phyloP scores from a whole-genome alignment of 1,140 invertebrate genomes.

The Drosophila parvula region DNA sequence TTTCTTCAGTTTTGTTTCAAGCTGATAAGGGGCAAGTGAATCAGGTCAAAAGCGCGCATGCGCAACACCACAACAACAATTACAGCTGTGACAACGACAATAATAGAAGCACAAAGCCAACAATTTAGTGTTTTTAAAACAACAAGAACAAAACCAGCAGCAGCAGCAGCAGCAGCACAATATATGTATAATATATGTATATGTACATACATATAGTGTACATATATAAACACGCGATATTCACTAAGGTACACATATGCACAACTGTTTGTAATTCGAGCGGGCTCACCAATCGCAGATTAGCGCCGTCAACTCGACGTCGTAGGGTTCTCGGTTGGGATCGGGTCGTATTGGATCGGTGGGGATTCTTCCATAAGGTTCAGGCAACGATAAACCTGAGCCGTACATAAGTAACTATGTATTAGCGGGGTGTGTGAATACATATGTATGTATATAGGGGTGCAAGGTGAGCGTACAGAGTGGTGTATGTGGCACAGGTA shows the following conservation, averaged over 20 bases:
- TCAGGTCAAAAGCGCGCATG: conserved; percentile 75
- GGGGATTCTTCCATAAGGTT: conserved; percentile 10
- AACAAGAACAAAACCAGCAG: neutral
- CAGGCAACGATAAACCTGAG: conserved; percentile 22
- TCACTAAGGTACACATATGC: conserved; percentile 12
- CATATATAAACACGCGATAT: conserved; percentile 10
- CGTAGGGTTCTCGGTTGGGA: conserved; percentile 11
- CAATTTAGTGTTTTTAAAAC: conserved; percentile 30
- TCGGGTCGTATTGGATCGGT: conserved; percentile 14
- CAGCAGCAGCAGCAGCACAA: no score
- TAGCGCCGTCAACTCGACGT: conserved; percentile 23
- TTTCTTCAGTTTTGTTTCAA: neutral
- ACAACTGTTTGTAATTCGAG: conserved; percentile 38
- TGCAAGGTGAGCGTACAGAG: conserved; percentile 15
- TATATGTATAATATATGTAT: conserved; percentile 5
- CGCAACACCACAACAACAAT: conserved; percentile 50
- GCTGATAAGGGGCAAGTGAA: conserved; percentile 66
- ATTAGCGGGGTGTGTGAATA: neutral
- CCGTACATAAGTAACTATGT: neutral
- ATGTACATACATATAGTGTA: conserved; percentile 5
- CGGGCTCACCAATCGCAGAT: conserved; percentile 33
- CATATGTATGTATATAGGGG: conserved; percentile 4
- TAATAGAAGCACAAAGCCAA: conserved; percentile 17
- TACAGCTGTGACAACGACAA: conserved; percentile 18
- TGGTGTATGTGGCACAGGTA: conserved; percentile 28